These are phyloP conservation scores for Scatophagus argus DNA, from an alignment of 2,113 vertebrate genomes.

Conservation along the genomic window DNA sequence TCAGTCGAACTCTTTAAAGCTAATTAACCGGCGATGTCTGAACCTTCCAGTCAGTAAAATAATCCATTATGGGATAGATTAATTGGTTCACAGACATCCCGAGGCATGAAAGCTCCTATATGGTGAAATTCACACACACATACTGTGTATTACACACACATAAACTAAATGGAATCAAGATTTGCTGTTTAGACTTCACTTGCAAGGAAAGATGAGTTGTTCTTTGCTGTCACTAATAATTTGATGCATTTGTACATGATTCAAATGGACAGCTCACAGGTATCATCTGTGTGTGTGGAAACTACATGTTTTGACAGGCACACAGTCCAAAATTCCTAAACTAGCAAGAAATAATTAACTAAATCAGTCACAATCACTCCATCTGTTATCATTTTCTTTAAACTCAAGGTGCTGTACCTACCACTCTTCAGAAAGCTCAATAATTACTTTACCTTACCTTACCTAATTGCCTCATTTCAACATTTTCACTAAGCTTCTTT, in stretches of 20 bases:
- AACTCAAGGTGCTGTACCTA: conserved; percentile 1
- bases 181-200: conserved; percentile 27
- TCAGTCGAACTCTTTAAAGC: conserved; percentile 66
- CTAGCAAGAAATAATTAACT: conserved; percentile 19
- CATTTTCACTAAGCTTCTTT: conserved; percentile 19
- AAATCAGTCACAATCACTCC: background rate
- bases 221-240: conserved; percentile 34
- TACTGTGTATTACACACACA: background rate
- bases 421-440: background rate
- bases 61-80: conserved; percentile 78
- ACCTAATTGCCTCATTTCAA: no score
- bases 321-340: conserved; percentile 8
- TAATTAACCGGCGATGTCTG: conserved; percentile 74
- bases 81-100: conserved; percentile 74
- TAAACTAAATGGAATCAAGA: conserved; percentile 25
- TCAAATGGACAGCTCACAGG: background rate
- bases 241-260: conserved; percentile 11
- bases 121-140: conserved; percentile 25
- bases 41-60: conserved; percentile 76
- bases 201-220: conserved; percentile 15
- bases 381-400: background rate
- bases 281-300: background rate
- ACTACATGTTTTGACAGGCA: conserved; percentile 26
- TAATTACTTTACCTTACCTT: no score
- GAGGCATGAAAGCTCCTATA: conserved; percentile 55